These are phyloP conservation scores for Ethmia dodecea DNA, from an alignment of 2,888 invertebrate species.

Conservation along the genomic window DNA sequence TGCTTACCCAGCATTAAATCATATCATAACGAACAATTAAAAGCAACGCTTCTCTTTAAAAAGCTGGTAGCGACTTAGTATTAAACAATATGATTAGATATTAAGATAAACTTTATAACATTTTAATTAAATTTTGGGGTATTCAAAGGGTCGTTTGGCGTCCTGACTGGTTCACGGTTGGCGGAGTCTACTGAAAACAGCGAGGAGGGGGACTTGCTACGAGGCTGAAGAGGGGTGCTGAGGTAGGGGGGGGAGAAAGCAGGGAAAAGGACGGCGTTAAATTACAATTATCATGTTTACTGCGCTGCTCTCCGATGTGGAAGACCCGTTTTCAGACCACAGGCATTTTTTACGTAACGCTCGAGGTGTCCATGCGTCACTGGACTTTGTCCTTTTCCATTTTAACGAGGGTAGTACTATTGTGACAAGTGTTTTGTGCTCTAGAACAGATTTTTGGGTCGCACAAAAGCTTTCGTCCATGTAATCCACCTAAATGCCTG, in stretches of 20 bases:
- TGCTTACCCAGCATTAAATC: no score
- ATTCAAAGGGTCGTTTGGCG: constrained; percentile 53
- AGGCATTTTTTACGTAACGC: constrained; percentile 26
- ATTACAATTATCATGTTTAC: constrained; percentile 62
- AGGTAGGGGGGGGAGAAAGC: constrained; percentile 7
- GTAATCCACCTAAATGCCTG: constrained; percentile 5
- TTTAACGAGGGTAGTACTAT: constrained; percentile 10
- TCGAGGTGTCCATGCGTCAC: constrained; percentile 12
- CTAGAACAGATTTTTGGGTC: constrained; percentile 6
- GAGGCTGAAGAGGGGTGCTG: constrained; percentile 15
- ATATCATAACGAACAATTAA: no score
- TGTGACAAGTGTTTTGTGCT: constrained; percentile 6
- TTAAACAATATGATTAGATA: not conserved
- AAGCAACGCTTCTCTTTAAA: no score
- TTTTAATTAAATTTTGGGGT: constrained; percentile 62
- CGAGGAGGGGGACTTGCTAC: constrained; percentile 21
- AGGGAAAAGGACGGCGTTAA: constrained; percentile 38
- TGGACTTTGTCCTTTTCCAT: constrained; percentile 7
- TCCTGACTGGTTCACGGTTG: constrained; percentile 52
- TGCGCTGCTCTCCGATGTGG: constrained; percentile 33
- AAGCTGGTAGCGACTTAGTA: no score
- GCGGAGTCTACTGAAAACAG: constrained; percentile 35
- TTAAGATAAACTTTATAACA: constrained; percentile 38
- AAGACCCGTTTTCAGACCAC: constrained; percentile 32
- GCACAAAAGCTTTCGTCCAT: not conserved